Conservation (phyloP, 2,797 vertebrate species). For the Poeciliopsis paucimaculata region DNA sequence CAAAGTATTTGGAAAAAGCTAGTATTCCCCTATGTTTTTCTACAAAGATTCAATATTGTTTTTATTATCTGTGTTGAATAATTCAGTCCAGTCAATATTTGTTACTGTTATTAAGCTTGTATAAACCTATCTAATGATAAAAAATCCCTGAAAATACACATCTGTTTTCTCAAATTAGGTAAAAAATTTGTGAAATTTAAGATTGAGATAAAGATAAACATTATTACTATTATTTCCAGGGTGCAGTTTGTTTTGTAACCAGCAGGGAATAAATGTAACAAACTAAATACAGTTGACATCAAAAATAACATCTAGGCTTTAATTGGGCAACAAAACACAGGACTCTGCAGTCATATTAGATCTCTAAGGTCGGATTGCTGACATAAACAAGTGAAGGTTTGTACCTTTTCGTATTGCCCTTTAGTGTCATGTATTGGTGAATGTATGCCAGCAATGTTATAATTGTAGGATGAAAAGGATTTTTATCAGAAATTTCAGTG, state of each 20-base stretch:
- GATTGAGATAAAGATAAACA: background rate
- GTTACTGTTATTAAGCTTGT: background rate
- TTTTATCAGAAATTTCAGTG: conserved; percentile 33
- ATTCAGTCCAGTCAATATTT: background rate
- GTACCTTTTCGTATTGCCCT: background rate
- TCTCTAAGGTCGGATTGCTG: background rate
- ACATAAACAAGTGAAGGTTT: background rate
- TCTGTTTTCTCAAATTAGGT: background rate
- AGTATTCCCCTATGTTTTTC: background rate
- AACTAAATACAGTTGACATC: background rate
- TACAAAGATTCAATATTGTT: too few species aligned
- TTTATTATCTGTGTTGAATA: too few species aligned
- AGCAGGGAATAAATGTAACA: background rate
- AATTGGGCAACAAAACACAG: background rate
- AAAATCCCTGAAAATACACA: background rate
- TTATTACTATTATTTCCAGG: background rate
- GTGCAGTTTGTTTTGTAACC: background rate
- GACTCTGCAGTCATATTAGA: background rate
- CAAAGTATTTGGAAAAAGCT: background rate
- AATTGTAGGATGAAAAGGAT: conserved; percentile 3
- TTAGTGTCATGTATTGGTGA: background rate
- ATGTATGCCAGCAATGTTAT: background rate
- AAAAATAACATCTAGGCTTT: background rate
- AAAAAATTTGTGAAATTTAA: background rate
- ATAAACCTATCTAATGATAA: background rate